Evolutionary conservation across 2,797 vertebrate species (phyloP), one percentile per base, ranked within the genome.

Genomic region (Danionella dracula): DNA sequence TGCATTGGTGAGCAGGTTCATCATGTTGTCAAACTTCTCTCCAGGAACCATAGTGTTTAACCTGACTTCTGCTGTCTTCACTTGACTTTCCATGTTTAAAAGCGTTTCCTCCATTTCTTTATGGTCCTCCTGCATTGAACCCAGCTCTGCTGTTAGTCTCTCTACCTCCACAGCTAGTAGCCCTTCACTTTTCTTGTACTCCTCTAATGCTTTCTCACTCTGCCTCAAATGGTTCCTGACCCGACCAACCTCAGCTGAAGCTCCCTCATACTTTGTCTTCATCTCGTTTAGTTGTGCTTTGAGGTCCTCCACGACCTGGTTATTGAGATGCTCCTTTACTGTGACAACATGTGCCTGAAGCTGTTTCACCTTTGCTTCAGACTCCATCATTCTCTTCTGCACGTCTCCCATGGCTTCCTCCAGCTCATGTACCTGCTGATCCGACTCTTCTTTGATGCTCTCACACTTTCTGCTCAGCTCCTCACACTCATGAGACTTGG

Each of bases 341-440:
- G 94, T 93, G 0, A 96, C 90, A 11, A 99, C 96, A 31, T 99
- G 96, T 1, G 91, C 87, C 79, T 99, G 97, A 83, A 99, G 93
- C 78, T 97, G 95, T 69, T 97, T 97, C 13, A 99, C 93, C 68
- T 98, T 99, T 50, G 92, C 89, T 79, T 99, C 97, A 0, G 96
- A 99, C 38, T 99, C 97, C 7, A 95, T 85, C 96, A 99, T 99
- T 34, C 97, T 89, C 80, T 94, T 97, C 88, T 99, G 97, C 9
- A 99, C 96, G 0, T 99, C 95, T 11, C 90, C 90, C 23, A 99
- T 55, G 0, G 96, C 97, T 0, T 98, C 94, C 73, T 99, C 96
- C 12, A 99, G 82, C 8, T 96, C 93, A 6, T 83, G 89, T 34
- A 99, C 83, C 86, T 99, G 97, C 37, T 87, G 85, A 1, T 99